A percentile compares a stretch with the other conserved stretches of the same genome.
phyloP scores from a whole-genome alignment of 1,140 invertebrate species.

The Leucophenga varia region DNA sequence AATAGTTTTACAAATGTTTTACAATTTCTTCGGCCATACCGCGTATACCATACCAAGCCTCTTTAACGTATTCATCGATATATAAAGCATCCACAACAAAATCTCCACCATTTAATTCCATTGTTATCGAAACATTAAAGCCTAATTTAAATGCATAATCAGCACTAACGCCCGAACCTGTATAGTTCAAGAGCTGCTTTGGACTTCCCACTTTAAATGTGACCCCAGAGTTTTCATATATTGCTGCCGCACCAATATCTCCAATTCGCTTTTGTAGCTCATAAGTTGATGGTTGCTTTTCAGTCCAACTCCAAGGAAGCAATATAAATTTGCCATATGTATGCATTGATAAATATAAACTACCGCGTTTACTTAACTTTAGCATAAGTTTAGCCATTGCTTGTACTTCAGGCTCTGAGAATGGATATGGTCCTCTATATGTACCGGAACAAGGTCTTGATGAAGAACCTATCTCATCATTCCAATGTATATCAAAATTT shows the following conservation, averaged over 20 bases:
- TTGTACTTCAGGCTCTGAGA: conserved; percentile 68
- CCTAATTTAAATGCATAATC: conserved; percentile 64
- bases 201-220: conserved; percentile 63
- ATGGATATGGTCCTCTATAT: conserved; percentile 63
- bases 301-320: conserved; percentile 72
- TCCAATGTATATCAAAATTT: conserved; percentile 66
- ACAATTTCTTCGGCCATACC: conserved; percentile 16
- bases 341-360: conserved; percentile 71
- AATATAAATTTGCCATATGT: conserved; percentile 65
- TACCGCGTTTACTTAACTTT: conserved; percentile 57
- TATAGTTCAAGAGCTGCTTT: conserved; percentile 59
- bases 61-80: conserved; percentile 61
- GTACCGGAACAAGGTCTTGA: conserved; percentile 63
- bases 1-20: too few species aligned
- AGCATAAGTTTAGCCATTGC: conserved; percentile 47
- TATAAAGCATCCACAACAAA: conserved; percentile 66
- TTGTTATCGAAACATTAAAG: conserved; percentile 64
- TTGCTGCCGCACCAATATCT: conserved; percentile 46
- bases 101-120: conserved; percentile 64
- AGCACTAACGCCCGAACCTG: conserved; percentile 59
- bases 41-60: conserved; percentile 66
- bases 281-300: too few species aligned
- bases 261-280: conserved; percentile 45
- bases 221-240: conserved; percentile 52
- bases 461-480: conserved; percentile 64